Evolutionary conservation across 1,140 invertebrate species (phyloP).

Genomic region (Phenacoccus solenopsis): DNA sequence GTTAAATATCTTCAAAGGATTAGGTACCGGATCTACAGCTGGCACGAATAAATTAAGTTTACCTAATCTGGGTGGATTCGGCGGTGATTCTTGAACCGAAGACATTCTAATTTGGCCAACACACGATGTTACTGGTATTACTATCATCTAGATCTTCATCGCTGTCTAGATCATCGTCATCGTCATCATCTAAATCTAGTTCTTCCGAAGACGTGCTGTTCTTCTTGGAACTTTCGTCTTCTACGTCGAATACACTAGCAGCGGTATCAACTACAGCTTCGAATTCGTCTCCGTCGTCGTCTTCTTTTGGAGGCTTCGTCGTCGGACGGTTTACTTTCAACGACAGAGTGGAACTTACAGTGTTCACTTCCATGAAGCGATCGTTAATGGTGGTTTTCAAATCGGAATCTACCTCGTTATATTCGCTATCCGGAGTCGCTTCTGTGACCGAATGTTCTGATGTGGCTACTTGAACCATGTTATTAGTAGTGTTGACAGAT

Average conservation of each 20-base stretch:
- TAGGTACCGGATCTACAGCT: background rate
- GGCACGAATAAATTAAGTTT: background rate
- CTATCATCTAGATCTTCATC: background rate
- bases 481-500: background rate
- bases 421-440: conserved; percentile 20
- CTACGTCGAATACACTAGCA: conserved; percentile 26
- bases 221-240: conserved; percentile 21
- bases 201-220: background rate
- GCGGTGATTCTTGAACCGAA: background rate
- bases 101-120: background rate
- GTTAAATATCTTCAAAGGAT: background rate
- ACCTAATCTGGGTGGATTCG: background rate
- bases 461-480: background rate
- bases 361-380: conserved; percentile 19
- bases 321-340: conserved; percentile 10
- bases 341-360: background rate
- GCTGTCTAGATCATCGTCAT: background rate
- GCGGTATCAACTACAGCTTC: conserved; percentile 30
- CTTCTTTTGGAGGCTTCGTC: conserved; percentile 26
- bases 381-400: conserved; percentile 23
- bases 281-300: conserved; percentile 27
- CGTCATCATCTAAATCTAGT: background rate
- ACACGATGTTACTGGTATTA: background rate
- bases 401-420: conserved; percentile 23
- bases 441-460: background rate